These are phyloP conservation scores for Parelbella ahira DNA, from an alignment of 2,888 invertebrate species.

Conservation along the genomic window DNA sequence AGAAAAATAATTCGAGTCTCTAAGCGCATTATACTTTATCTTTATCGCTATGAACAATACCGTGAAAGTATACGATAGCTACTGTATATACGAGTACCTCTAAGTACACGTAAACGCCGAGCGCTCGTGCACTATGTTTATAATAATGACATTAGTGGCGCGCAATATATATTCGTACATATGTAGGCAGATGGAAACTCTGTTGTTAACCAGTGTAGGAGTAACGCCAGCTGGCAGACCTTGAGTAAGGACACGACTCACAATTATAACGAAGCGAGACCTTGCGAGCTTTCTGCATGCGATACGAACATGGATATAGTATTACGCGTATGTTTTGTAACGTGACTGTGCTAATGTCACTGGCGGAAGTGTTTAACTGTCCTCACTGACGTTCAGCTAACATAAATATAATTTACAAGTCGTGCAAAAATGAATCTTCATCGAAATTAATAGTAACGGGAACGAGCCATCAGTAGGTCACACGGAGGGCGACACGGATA, in stretches of 20 bases:
- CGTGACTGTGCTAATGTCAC: conserved; percentile 13
- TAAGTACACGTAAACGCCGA: too few relatives aligned
- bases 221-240: conserved; percentile 70
- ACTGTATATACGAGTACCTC: too few relatives aligned
- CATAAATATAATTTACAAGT: conserved; percentile 8
- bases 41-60: too few relatives aligned
- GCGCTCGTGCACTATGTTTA: too few relatives aligned
- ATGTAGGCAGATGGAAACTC: conserved; percentile 46
- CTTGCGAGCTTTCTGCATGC: conserved; percentile 63
- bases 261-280: conserved; percentile 70
- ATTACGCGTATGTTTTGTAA: conserved; percentile 23
- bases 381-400: conserved; percentile 9
- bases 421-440: conserved; percentile 1
- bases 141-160: too few relatives aligned
- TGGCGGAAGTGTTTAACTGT: conserved; percentile 11
- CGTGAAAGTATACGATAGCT: too few relatives aligned
- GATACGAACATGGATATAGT: conserved; percentile 35
- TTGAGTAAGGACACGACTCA: conserved; percentile 70
- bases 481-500: too few relatives aligned
- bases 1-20: too few relatives aligned
- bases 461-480: too few relatives aligned
- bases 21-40: too few relatives aligned
- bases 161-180: conserved; percentile 16
- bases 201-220: conserved; percentile 62
- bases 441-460: too few relatives aligned